Base-by-base conservation (phyloP, 1,140 invertebrate genomes). In the Aphidius gifuensis region DNA sequence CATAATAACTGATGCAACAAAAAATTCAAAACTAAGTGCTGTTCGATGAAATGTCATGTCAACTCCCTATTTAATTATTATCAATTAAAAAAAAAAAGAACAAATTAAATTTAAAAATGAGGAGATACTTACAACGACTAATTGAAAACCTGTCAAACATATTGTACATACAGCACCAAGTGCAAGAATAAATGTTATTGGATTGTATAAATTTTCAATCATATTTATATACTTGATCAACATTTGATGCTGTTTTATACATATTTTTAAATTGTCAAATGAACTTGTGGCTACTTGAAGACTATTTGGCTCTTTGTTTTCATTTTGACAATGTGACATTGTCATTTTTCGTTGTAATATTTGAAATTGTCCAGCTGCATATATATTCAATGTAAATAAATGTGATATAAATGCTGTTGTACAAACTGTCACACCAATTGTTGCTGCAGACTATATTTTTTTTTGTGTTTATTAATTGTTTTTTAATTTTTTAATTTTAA, bases 221-320 rank as follows among this genome's bases (percentile, higher is more conserved):
- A 53, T 62, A 8, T 66, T 58, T 0, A 69, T 65, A 48, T 71
- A 72, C 3, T 65, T 11, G 11, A 74, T 71, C 0, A 74, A 49
- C n/a, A 68, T 7, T 48, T 71, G 61, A 62, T 74, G 73, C 59
- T 71, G 62, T 9, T 66, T 64, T 8, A 74, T 68, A 9, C 69
- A 73, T 21, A 61, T 21, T 62, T 58, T 68, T 16, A 74, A 53
- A 44, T 64, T 66, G 11, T 65, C 9, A 38, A 64, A 54, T 9
- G 51, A 11, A 60, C 4, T 49, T 45, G 9, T 46, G 9, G 5
- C 51, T 50, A 16, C 4, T 42, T 47, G 44, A 56, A 9, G 11
- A 21, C 45, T n/a, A 55, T 39, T 9, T 39, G 23, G 3, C 21
- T 5, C 32, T n/a, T 11, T 9, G 58, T 48, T 6, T 11, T 60